Evolutionary conservation across 1,140 invertebrate genomes (phyloP).

Genomic region (Lepidurus apus): DNA sequence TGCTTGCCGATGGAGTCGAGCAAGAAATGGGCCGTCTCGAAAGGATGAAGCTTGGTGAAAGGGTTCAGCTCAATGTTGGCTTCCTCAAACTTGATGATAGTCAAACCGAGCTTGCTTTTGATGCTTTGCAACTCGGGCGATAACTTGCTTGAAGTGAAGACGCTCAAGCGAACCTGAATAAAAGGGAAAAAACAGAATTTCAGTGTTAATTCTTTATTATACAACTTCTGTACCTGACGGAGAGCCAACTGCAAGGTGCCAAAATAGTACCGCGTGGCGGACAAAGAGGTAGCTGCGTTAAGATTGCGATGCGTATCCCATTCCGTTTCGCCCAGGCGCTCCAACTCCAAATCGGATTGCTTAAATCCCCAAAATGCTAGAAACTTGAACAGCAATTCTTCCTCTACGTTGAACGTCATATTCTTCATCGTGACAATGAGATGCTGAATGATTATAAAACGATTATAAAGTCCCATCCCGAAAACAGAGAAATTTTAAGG

Average conservation of each 20-base stretch:
- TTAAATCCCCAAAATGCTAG: slow-evolving; percentile 58
- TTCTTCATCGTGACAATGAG: slow-evolving; percentile 75
- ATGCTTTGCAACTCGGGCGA: slow-evolving; percentile 66
- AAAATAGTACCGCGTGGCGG: slow-evolving; percentile 84
- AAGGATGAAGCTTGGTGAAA: slow-evolving; percentile 75
- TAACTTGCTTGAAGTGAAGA: slow-evolving; percentile 75
- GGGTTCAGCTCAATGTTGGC: slow-evolving; percentile 85
- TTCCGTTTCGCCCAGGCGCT: slow-evolving; percentile 64
- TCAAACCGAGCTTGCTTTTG: slow-evolving; percentile 79
- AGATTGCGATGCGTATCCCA: slow-evolving; percentile 68
- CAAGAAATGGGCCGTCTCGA: slow-evolving; percentile 80
- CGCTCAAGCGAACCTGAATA: slow-evolving; percentile 68
- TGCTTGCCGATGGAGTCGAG: slow-evolving; percentile 68
- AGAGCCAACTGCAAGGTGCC: slow-evolving; percentile 73
- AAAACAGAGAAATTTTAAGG: slow-evolving; percentile 24
- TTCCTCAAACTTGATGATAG: slow-evolving; percentile 88
- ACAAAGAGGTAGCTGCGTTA: slow-evolving; percentile 69
- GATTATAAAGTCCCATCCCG: no score
- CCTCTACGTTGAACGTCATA: slow-evolving; percentile 78
- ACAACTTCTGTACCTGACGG: slow-evolving; percentile 52
- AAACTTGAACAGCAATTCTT: slow-evolving; percentile 78
- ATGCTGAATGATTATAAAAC: slow-evolving; percentile 55
- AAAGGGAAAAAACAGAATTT: slow-evolving; percentile 31
- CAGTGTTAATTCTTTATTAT: not conserved
- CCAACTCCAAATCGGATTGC: slow-evolving; percentile 44